A percentile compares a stretch with the other conserved stretches of the same genome.
Evolutionary conservation across 2,888 invertebrate species (phyloP).

Genomic region (Anaspis maculata): DNA sequence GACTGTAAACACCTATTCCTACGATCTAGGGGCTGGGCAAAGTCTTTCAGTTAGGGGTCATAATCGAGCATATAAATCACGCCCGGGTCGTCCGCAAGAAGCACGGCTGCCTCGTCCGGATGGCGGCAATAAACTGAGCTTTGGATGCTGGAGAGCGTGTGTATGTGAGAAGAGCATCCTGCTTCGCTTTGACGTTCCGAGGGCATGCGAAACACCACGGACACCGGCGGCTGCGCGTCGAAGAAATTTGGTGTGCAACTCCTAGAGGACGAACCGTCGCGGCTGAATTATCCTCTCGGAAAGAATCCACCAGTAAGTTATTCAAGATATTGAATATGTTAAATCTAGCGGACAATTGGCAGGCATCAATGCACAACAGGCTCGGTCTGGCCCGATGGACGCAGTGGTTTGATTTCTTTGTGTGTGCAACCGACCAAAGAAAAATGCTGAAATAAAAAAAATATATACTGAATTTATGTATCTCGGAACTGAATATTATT

Average conservation of each 20-base stretch:
- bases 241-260: too few species aligned
- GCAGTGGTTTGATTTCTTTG: too few species aligned
- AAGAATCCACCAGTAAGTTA: constrained; percentile 28
- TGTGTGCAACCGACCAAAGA: too few species aligned
- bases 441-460: too few species aligned
- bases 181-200: constrained; percentile 44
- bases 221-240: constrained; percentile 15
- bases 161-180: constrained; percentile 29
- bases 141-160: constrained; percentile 33
- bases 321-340: constrained; percentile 33
- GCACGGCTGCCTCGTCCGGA: constrained; percentile 7
- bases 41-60: too few species aligned
- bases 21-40: too few species aligned
- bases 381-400: too few species aligned
- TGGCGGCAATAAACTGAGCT: constrained; percentile 30
- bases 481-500: too few species aligned
- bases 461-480: too few species aligned
- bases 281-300: constrained; percentile 28
- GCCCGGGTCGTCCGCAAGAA: background rate
- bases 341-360: constrained; percentile 37
- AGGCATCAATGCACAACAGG: constrained; percentile 15
- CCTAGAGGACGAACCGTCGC: too few species aligned
- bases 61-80: too few species aligned
- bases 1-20: too few species aligned
- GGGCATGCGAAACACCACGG: constrained; percentile 35